Evolutionary conservation across 2,113 vertebrate species (phyloP), one percentile per base, ranked within the genome.

Genomic region (Athene noctua): DNA sequence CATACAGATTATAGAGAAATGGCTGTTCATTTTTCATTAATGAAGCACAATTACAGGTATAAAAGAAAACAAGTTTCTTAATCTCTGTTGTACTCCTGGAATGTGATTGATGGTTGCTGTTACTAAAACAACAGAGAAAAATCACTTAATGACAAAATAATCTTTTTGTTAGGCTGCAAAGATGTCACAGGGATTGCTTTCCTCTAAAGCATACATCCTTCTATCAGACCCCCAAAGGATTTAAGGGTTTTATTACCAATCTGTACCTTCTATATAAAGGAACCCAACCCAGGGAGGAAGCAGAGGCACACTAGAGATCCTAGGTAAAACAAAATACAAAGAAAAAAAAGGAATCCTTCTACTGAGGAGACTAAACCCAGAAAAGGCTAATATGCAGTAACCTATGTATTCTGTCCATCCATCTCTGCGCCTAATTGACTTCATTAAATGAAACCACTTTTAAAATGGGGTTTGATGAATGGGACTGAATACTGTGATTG

Each of bases 41-140:
- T 62, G 72, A 74, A 86, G 5, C 25, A 70, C 51, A 92, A 90
- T 88, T 88, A 88, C 58, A 90, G 58, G 44, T 94, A 80, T 73
- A 67, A 93, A 93, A 90, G 59, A 38, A 90, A 91, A 70, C 13
- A 13, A 66, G 78, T 89, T 94, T 71, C 77, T 86, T 67, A 71
- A 55, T 47, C 20, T 81, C 72, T 73, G 29, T 88, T 85, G 73
- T 44, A 49, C 65, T 89, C 20, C 68, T 89, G 68, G n/a, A 83
- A 84, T 1, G 2, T 78, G 89, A 87, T 52, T 86, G 86, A 96
- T 89, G 32, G 72, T 74, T 95, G 63, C 63, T 81, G 65, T 55
- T 87, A 63, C 38, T 78, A 38, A 96, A 97, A 89, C 52, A 91
- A 51, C 55, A 91, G 80, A 81, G 65, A 75, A 94, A 94, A 92